These are phyloP conservation scores for Trichogramma evanescens DNA, from an alignment of 2,888 invertebrate species.

Conservation along the genomic window DNA sequence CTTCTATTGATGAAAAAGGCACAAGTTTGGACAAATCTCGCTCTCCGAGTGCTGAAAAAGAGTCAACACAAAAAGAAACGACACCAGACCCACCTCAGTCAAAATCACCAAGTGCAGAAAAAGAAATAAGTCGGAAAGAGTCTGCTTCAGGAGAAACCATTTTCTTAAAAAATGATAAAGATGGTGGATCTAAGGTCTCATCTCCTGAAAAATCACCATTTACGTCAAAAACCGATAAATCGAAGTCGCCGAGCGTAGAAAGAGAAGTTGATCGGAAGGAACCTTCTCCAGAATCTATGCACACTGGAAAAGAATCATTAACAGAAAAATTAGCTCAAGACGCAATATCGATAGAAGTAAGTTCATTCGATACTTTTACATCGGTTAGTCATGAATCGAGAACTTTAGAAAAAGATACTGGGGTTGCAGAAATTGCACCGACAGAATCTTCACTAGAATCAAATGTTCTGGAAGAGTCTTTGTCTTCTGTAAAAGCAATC, in stretches of 20 bases:
- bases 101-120: slow-evolving; percentile 21
- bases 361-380: no score
- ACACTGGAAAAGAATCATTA: not conserved
- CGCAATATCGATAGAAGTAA: no score
- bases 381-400: no score
- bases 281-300: slow-evolving; percentile 3
- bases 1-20: no score
- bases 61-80: slow-evolving; percentile 16
- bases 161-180: not conserved
- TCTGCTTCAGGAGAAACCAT: slow-evolving; percentile 12
- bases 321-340: not conserved
- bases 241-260: slow-evolving; percentile 8
- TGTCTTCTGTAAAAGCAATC: not conserved
- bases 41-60: slow-evolving; percentile 17
- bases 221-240: slow-evolving; percentile 12
- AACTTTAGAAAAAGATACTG: no score
- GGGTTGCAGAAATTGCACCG: no score
- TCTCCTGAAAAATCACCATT: slow-evolving; percentile 8
- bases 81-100: slow-evolving; percentile 13
- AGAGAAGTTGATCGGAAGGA: slow-evolving; percentile 3
- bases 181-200: not conserved
- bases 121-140: slow-evolving; percentile 21
- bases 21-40: not conserved
- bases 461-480: no score
- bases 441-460: no score